phyloP scores from a whole-genome alignment of 2,797 vertebrate species.

The Gephyroberyx darwinii region DNA sequence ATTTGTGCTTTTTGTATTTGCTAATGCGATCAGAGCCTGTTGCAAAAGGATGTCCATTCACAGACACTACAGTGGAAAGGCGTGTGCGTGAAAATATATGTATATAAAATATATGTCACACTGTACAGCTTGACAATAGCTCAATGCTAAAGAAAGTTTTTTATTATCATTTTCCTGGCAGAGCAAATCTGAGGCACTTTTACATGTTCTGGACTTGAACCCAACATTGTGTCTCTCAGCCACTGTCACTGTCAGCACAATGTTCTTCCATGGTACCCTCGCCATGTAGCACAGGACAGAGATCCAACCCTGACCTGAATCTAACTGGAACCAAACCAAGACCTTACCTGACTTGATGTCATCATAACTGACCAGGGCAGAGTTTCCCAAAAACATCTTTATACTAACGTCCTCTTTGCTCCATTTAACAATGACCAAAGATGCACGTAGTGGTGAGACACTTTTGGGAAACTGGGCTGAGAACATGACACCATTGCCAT shows the following conservation, averaged over 20 bases:
- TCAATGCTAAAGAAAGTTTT: slow-evolving; percentile 29
- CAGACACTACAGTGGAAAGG: slow-evolving; percentile 27
- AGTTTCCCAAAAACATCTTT: slow-evolving; percentile 24
- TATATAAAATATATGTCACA: slow-evolving; percentile 12
- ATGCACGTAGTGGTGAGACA: background rate
- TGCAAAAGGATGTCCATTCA: background rate
- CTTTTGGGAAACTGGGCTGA: slow-evolving; percentile 23
- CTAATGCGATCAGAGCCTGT: slow-evolving; percentile 12
- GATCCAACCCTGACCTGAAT: slow-evolving; percentile 24
- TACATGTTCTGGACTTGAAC: slow-evolving; percentile 9
- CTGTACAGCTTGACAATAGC: slow-evolving; percentile 37
- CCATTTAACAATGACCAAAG: slow-evolving; percentile 7
- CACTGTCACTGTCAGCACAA: slow-evolving; percentile 37
- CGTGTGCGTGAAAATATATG: slow-evolving; percentile 11
- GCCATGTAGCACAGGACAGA: slow-evolving; percentile 58
- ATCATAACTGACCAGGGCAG: background rate
- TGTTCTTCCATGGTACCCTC: slow-evolving; percentile 35
- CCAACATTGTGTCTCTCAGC: background rate
- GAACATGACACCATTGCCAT: slow-evolving; percentile 21
- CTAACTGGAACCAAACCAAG: slow-evolving; percentile 11
- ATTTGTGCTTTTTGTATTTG: slow-evolving; percentile 30
- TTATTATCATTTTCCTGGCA: slow-evolving; percentile 31
- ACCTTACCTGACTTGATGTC: slow-evolving; percentile 11
- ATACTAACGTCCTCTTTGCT: background rate
- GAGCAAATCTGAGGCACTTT: slow-evolving; percentile 51